phyloP scores from a whole-genome alignment of 2,888 invertebrate genomes.

The Eupeodes luniger region DNA sequence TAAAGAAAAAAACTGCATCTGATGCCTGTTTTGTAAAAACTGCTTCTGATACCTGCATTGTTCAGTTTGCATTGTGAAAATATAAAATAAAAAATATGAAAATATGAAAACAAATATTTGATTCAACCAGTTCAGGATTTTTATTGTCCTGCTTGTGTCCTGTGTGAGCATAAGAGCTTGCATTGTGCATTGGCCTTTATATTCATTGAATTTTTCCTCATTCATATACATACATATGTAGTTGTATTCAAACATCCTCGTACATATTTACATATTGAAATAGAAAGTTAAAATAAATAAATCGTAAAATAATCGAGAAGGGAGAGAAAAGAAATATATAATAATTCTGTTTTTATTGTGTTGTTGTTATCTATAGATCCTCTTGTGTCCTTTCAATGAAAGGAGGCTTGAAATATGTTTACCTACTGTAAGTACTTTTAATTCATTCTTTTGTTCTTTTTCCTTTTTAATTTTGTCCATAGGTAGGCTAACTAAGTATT shows the following conservation, averaged over 20 bases:
- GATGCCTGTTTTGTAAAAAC: neutral
- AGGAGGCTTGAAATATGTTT: neutral
- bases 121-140: conserved; percentile 8
- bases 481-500: no score
- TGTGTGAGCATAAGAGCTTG: neutral
- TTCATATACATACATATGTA: no score
- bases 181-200: neutral
- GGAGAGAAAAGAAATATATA: no score
- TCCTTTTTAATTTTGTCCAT: no score
- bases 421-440: neutral
- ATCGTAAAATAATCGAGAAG: neutral
- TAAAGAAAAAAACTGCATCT: neutral
- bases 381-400: neutral
- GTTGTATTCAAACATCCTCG: no score
- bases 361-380: neutral
- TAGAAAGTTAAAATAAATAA: neutral
- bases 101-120: neutral
- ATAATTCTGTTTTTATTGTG: neutral
- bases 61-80: neutral
- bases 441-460: neutral
- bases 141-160: neutral
- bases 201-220: neutral
- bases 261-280: neutral
- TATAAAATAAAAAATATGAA: neutral
- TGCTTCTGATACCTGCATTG: conserved; percentile 21